phyloP scores from a whole-genome alignment of 2,797 vertebrate species.

The Ciconia nigra region DNA sequence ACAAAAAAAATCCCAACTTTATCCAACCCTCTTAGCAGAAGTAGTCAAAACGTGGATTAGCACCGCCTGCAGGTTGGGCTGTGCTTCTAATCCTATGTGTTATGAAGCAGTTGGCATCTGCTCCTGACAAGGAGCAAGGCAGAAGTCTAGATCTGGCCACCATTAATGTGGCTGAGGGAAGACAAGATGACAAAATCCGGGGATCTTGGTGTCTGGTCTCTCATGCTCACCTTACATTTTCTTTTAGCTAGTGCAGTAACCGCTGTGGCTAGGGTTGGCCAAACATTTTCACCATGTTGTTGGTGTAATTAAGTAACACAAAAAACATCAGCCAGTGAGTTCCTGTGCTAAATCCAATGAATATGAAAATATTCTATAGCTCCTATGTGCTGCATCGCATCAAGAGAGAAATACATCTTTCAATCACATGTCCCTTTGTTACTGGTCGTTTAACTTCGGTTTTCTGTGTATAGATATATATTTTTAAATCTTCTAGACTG shows the following conservation, averaged over 20 bases:
- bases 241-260: background rate
- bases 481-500: constrained; percentile 74
- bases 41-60: background rate
- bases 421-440: background rate
- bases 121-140: background rate
- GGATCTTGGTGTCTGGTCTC: accelerated
- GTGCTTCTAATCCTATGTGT: background rate
- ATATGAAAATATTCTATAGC: background rate
- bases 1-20: background rate
- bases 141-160: background rate
- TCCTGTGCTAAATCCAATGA: background rate
- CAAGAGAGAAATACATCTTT: background rate
- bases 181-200: background rate
- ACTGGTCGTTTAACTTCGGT: constrained; percentile 17
- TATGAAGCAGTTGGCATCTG: background rate
- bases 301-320: background rate
- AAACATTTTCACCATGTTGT: background rate
- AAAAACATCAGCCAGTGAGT: background rate
- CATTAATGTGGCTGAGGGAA: accelerated
- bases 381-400: background rate
- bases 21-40: background rate
- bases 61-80: background rate
- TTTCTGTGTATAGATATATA: constrained; percentile 66
- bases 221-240: background rate
- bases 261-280: background rate